Conservation (phyloP, 2,113 vertebrate species). For the Fregetta grallaria region DNA sequence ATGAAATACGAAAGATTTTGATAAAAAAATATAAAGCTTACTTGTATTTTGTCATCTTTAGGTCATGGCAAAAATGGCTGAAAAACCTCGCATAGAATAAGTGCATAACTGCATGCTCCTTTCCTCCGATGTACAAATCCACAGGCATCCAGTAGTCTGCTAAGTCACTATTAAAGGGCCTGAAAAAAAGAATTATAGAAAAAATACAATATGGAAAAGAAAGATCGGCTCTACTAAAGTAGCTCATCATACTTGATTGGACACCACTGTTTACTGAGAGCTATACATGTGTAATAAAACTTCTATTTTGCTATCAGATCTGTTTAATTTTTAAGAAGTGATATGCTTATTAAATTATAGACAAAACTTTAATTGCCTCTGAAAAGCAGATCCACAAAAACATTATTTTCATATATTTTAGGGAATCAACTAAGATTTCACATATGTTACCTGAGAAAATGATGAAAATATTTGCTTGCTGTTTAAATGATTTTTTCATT, state of each 20-base stretch:
- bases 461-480: neutral
- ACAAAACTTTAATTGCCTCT: neutral
- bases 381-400: neutral
- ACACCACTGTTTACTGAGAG: neutral
- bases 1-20: neutral
- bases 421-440: neutral
- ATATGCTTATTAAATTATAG: neutral
- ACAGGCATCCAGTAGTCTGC: slow-evolving; percentile 95
- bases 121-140: slow-evolving; percentile 93
- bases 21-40: slow-evolving; percentile 46
- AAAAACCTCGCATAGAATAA: slow-evolving; percentile 95
- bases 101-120: slow-evolving; percentile 97
- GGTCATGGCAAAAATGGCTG: slow-evolving; percentile 89
- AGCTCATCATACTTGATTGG: neutral
- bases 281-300: neutral
- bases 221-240: neutral
- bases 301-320: neutral
- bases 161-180: slow-evolving; percentile 81
- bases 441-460: neutral
- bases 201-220: neutral
- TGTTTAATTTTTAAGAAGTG: neutral
- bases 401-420: neutral
- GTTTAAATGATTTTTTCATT: neutral
- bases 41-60: slow-evolving; percentile 88
- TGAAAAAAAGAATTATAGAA: slow-evolving; percentile 50